Conservation (phyloP, 2,113 vertebrate species). For the Stictonetta naevosa region DNA sequence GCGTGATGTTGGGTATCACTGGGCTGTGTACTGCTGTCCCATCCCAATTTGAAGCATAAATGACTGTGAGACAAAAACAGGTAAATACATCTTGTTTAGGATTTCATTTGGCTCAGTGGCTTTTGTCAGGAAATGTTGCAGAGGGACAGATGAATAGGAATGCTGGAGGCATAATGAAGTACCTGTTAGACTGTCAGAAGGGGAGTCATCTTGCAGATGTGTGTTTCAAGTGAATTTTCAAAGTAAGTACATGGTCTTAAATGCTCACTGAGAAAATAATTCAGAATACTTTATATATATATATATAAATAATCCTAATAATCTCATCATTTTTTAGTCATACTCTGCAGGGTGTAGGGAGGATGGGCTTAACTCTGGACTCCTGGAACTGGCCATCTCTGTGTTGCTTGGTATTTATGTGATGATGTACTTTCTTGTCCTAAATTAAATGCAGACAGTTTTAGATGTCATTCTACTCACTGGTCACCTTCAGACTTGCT, state of each 20-base stretch:
- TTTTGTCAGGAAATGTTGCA: neutral
- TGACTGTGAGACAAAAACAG: neutral
- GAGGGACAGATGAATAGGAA: neutral
- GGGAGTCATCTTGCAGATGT: neutral
- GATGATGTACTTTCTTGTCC: neutral
- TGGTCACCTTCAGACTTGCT: neutral
- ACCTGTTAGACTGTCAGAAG: fast-evolving
- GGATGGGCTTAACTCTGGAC: neutral
- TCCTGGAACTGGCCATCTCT: neutral
- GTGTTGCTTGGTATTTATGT: neutral
- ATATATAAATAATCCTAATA: neutral
- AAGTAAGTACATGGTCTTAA: neutral
- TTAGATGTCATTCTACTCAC: neutral
- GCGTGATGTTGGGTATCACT: neutral
- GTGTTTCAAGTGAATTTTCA: neutral
- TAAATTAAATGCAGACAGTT: conserved; percentile 7
- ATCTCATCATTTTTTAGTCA: neutral
- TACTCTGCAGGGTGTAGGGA: neutral
- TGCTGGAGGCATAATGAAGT: neutral
- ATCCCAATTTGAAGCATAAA: neutral
- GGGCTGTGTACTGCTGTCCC: neutral
- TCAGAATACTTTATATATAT: neutral
- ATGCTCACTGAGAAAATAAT: neutral
- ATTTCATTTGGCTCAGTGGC: neutral
- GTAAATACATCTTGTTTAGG: neutral